Evolutionary conservation across 2,113 vertebrate genomes (phyloP).

Genomic region (Danio rerio): GRCz12tu NC_133190.1:32682501-32683000

Average conservation of each 20-base stretch:
- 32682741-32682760: background rate
- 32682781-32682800: background rate
- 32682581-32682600: no score
- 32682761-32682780: background rate
- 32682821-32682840: background rate
- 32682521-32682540: no score
- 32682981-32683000: constrained; percentile 7
- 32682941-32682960: constrained; percentile 14
- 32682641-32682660: no score
- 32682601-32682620: no score
- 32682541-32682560: no score
- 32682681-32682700: no score
- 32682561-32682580: no score
- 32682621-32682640: no score
- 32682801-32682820: background rate
- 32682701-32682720: background rate
- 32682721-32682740: background rate
- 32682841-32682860: background rate
- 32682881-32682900: constrained; percentile 1
- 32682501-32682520: no score
- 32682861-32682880: background rate
- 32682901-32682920: constrained; percentile 1
- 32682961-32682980: background rate
- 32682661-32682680: background rate
- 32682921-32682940: background rate